Evolutionary conservation across 2,888 invertebrate species (phyloP).

Genomic region (Lithophane socia): DNA sequence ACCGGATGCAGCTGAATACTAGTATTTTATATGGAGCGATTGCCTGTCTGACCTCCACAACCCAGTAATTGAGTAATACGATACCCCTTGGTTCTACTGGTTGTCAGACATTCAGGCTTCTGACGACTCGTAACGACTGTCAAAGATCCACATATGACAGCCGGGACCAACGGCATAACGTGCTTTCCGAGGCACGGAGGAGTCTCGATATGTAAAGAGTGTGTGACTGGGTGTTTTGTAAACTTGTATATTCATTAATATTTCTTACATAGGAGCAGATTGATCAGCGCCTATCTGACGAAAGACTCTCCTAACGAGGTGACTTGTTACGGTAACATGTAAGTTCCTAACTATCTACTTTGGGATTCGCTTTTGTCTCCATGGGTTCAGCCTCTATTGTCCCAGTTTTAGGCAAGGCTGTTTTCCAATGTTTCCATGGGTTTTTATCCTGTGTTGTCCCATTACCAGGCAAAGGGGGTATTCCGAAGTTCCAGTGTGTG

Average conservation of each 20-base stretch:
- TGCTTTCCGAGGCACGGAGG: no score
- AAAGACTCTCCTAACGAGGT: slow-evolving; percentile 43
- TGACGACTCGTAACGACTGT: no score
- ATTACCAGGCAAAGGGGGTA: not conserved
- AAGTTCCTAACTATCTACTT: slow-evolving; percentile 61
- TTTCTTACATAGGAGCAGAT: slow-evolving; percentile 68
- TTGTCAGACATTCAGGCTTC: no score
- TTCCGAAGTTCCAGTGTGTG: not conserved
- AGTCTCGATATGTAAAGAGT: no score
- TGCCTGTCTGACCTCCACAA: no score
- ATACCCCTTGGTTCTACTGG: no score
- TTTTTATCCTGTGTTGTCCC: not conserved
- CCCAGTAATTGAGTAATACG: no score
- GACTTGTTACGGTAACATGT: slow-evolving; percentile 69
- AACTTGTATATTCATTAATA: slow-evolving; percentile 13
- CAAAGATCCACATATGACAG: no score
- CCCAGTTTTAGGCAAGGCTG: not conserved
- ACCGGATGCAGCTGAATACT: no score
- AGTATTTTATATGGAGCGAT: no score
- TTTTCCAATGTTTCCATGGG: slow-evolving; percentile 14
- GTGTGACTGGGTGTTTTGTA: no score
- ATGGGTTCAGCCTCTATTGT: slow-evolving; percentile 7
- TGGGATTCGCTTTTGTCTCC: slow-evolving; percentile 44
- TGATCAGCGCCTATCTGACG: slow-evolving; percentile 48
- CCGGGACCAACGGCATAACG: no score